phyloP scores from a whole-genome alignment of 2,797 vertebrate species.

The Microctenopoma lineatum region DNA sequence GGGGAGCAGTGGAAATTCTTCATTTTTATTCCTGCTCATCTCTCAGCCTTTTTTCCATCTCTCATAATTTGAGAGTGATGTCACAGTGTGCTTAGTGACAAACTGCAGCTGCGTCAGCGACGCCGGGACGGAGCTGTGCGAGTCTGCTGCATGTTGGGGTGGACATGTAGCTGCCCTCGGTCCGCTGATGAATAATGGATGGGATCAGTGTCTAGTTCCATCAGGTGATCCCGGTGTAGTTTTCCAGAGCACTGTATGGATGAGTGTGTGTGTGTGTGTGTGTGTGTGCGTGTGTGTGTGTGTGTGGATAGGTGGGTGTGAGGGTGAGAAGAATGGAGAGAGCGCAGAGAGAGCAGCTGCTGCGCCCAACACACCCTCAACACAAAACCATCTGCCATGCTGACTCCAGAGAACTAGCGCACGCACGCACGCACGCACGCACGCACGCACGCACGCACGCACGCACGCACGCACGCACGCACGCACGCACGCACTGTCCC shows the following conservation, averaged over 20 bases:
- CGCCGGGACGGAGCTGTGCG: conserved; percentile 18
- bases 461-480: conserved; percentile 19
- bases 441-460: too few species aligned
- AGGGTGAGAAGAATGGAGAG: conserved; percentile 59
- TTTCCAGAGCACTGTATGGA: conserved; percentile 51
- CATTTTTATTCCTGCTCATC: conserved; percentile 35
- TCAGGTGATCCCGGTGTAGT: conserved; percentile 72
- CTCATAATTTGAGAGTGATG: conserved; percentile 48
- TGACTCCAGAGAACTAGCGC: conserved; percentile 40
- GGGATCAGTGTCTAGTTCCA: conserved; percentile 69
- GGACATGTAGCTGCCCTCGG: conserved; percentile 46
- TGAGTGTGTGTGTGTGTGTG: conserved; percentile 34
- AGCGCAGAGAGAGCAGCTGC: conserved; percentile 73
- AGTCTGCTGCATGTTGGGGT: conserved; percentile 46
- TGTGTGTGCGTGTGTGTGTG: conserved; percentile 24
- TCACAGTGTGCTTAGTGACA: conserved; percentile 31
- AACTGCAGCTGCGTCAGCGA: conserved; percentile 5
- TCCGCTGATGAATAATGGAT: conserved; percentile 81
- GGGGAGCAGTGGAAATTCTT: conserved; percentile 27
- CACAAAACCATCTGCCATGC: conserved; percentile 74
- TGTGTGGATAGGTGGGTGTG: conserved; percentile 23
- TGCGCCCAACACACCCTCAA: conserved; percentile 60
- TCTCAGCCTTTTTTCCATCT: background rate
- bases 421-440: too few species aligned
- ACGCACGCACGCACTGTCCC: conserved; percentile 18